Base-by-base conservation (phyloP, 2,113 vertebrate genomes). In the Parus major region DNA sequence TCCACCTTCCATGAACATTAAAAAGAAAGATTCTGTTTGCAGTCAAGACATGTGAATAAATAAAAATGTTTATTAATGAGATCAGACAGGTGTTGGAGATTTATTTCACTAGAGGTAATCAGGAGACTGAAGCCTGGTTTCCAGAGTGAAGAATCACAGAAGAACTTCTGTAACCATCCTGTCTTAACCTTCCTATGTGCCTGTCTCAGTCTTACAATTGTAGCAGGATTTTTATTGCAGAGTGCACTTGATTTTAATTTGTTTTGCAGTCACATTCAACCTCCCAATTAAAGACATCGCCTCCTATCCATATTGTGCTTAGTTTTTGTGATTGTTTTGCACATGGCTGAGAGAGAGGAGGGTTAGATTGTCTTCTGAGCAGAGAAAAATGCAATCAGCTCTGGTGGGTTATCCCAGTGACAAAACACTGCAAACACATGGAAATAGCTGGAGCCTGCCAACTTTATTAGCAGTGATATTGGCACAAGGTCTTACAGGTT, bases 221-320 rank as follows among this genome's bases (percentile, higher is more conserved):
- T 81, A 70, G 70, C 53, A 89, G 53, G 55, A 93, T 73, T 96
- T 95, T 96, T 94, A 47, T 78, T 91, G 71, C 68, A 86, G 55
- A 75, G 88, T 73, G 90, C 55, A 14, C 90, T 68, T 35, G 35
- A 25, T 86, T 95, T 97, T 91, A 95, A 97, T 94, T 95, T 93
- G 61, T 75, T 59, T 91, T 95, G 68, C 84, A 96, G 88, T 52
- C 81, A 86, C 76, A 93, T 82, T 55, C 46, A 95, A 91, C 31
- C 5, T 78, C 29, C 56, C 60, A 95, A 57, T 96, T 96, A 92
- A 89, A 88, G 22, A 7, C 42, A 82, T 91, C 91, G 27, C 71
- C 57, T 95, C 63, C 73, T 94, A 36, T 39, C 82, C 94, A 87
- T 84, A 87, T 90, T 88, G 86, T 8, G 90, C 39, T 85, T 71